Base-by-base conservation (phyloP, 2,888 invertebrate genomes). In the Caenorhabditis becei region DNA sequence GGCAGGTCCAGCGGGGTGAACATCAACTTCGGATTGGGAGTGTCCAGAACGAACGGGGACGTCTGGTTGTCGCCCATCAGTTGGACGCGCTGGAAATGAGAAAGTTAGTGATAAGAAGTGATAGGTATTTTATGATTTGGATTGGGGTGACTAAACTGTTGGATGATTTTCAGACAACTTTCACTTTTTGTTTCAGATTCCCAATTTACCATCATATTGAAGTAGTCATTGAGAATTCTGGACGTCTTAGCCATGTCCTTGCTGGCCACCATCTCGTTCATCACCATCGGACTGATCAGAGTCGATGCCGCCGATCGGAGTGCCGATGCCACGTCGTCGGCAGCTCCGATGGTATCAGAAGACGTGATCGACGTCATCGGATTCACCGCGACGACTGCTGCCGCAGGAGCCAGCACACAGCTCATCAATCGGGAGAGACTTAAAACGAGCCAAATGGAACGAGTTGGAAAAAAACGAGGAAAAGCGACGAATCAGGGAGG, bases 1-100 rank as follows among this genome's bases (percentile, higher is more conserved):
- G 90, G 90, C 49, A 89, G 80, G 49, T 90, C 90, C 10, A 81
- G 54, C 18, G 77, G 77, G 14, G 71, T 61, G 58, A 77, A 82
- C 74, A 82, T 72, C 32, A 81, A 16, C 41, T 81, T 81, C 11
- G 81, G 81, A 35, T 82, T 82, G 41, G 82, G 82, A 10, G 82
- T 82, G 4, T 82, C 82, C 18, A 82, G 54, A 5, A 24, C 28
- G 53, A 77, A 80, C 0, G 75, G 65, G 32, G 81, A 72, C 4
- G 72, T 53, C 1, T 77, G 51, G 7, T 62, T 28, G 35, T 75
- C 80, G 32, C 75, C 61, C 49, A 77, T 71, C 47, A 82, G 24
- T 63, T 82, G 82, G 24, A 78, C 77, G 18, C 77, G 77, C 82
- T 82, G 77, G 24, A 81, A 77, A 41, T 20, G n/a, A 26, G 14